Base-by-base conservation (phyloP, 2,888 invertebrate species). In the Caenorhabditis sp. region DNA sequence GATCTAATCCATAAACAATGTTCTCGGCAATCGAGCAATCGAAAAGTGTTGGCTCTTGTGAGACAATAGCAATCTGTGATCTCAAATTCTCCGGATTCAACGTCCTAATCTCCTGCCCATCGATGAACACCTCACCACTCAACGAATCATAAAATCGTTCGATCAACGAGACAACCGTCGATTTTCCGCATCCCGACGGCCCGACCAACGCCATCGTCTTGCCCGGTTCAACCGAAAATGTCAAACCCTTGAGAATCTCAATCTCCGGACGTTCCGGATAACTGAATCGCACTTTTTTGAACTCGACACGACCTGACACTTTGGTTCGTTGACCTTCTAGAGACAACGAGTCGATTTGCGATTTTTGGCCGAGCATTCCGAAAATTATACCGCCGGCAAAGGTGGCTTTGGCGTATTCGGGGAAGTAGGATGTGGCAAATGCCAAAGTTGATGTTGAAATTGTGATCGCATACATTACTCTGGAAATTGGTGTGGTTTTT, bases 61-160 rank as follows among this genome's bases (percentile, higher is more conserved):
- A 93, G 0, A 96, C 95, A 73, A 95, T 93, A 3, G 95, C 95
- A 70, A 96, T 91, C 77, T 93, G 92, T 53, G 92, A 91, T 68
- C 96, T 91, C 10, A 93, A 88, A 62, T 92, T 92, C 0, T 90
- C 86, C 23, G 93, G 86, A 54, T 83, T 84, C 58, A 85, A 54
- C 6, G 76, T 73, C 24, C 69, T 65, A 31, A 89, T 84, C 17
- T 88, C 86, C 10, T 81, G 55, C 8, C 82, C 83, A 72, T 89
- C 89, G 31, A 89, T 78, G 24, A 77, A 55, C 69, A 93, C 91
- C 43, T 90, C 86, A 14, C 94, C 94, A 1, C 88, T 88, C 8
- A 89, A 88, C 0, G 93, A 92, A 87, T 94, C 94, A 87, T 95
- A 95, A 88, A 94, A 95, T 68, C 95, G 89, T 88, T 94, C 92